phyloP scores from a whole-genome alignment of 2,113 vertebrate species.

The Globicephala melas region DNA sequence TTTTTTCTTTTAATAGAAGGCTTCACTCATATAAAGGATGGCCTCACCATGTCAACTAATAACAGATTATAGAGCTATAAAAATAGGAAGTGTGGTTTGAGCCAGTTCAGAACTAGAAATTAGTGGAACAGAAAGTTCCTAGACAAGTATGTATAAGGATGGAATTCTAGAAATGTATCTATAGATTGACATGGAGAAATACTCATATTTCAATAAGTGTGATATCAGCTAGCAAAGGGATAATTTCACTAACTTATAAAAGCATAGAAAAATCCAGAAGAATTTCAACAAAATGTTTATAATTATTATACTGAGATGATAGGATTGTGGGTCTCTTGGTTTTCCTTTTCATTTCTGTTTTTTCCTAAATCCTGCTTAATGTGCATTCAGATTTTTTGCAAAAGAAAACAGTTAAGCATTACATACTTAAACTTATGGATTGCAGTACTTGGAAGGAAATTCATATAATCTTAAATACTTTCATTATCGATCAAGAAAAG shows the following conservation, averaged over 20 bases:
- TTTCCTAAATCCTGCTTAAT: not conserved
- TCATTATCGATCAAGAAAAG: not conserved
- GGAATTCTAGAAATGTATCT: not conserved
- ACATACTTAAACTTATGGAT: not conserved
- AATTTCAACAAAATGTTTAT: not conserved
- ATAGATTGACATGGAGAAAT: not conserved
- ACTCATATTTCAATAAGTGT: not conserved
- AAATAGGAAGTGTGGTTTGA: not conserved
- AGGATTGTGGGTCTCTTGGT: not conserved
- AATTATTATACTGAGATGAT: not conserved
- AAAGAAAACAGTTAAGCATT: not conserved
- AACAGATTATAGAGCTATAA: not conserved
- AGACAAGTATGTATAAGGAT: not conserved
- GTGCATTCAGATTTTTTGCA: not conserved
- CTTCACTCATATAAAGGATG: not conserved
- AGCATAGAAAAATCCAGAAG: not conserved
- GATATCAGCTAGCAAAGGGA: not conserved
- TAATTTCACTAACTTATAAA: not conserved
- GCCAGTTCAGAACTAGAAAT: not conserved
- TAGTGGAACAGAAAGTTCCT: not conserved
- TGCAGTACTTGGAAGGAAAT: not conserved
- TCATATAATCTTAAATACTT: not conserved
- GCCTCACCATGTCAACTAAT: not conserved
- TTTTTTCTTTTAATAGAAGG: not conserved
- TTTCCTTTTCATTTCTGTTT: not conserved